phyloP scores from a whole-genome alignment of 2,888 invertebrate genomes.

The Caenorhabditis sp. region DNA sequence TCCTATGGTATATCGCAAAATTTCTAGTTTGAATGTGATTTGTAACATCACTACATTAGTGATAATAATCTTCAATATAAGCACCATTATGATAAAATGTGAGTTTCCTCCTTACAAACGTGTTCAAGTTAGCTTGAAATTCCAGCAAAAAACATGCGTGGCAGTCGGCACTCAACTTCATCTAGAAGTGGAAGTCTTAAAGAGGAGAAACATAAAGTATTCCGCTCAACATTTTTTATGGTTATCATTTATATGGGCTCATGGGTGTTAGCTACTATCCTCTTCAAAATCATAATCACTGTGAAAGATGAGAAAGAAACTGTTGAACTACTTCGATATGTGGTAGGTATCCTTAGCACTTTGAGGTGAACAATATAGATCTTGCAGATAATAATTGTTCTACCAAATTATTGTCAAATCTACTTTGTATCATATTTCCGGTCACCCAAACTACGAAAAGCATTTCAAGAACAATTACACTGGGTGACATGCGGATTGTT shows the following conservation, averaged over 20 bases:
- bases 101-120: not conserved
- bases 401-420: not conserved
- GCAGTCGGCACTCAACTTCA: slow-evolving; percentile 26
- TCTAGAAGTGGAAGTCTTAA: slow-evolving; percentile 15
- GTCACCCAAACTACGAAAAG: not conserved
- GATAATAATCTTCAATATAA: slow-evolving; percentile 17
- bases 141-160: slow-evolving; percentile 28
- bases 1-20: slow-evolving; percentile 21
- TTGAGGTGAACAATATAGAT: not conserved
- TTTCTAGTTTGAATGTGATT: slow-evolving; percentile 17
- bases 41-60: slow-evolving; percentile 20
- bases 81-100: slow-evolving; percentile 26
- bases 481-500: not conserved
- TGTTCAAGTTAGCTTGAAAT: not conserved
- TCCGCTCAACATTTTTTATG: slow-evolving; percentile 35
- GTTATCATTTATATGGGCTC: slow-evolving; percentile 25
- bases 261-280: slow-evolving; percentile 17
- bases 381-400: not conserved
- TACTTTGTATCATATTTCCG: not conserved
- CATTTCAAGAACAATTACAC: not conserved
- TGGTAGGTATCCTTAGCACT: slow-evolving; percentile 9
- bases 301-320: slow-evolving; percentile 5
- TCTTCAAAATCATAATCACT: slow-evolving; percentile 15
- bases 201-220: slow-evolving; percentile 30
- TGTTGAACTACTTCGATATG: slow-evolving; percentile 18